Conservation (phyloP, 2,113 vertebrate species). For the Cochlearius cochlearius region DNA sequence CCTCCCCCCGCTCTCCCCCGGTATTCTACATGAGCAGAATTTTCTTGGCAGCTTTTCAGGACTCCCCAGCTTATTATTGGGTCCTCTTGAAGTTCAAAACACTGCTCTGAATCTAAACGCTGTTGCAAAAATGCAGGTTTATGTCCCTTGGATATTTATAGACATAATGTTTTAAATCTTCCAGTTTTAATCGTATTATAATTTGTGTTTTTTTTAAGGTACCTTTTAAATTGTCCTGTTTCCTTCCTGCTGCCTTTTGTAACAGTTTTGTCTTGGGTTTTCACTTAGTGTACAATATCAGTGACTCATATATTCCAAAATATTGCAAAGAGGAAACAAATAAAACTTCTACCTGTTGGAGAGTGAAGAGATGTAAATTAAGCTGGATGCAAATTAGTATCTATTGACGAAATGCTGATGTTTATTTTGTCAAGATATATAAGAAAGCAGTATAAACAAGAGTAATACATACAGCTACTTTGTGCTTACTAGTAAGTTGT, state of each 20-base stretch:
- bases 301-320: slow-evolving; percentile 1
- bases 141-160: background rate
- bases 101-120: background rate
- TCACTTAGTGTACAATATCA: background rate
- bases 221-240: background rate
- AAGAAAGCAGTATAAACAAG: background rate
- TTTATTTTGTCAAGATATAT: background rate
- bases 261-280: background rate
- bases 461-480: background rate
- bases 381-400: background rate
- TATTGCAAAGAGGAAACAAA: background rate
- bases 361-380: background rate
- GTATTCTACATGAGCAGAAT: background rate
- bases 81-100: background rate
- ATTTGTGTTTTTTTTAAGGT: background rate
- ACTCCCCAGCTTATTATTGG: background rate
- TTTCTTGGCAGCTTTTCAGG: slow-evolving; percentile 26
- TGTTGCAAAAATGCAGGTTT: background rate
- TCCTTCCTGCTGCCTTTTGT: slow-evolving; percentile 3
- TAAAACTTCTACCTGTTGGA: background rate
- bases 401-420: background rate
- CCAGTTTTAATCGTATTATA: background rate
- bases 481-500: slow-evolving; percentile 51
- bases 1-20: background rate
- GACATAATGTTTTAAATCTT: background rate